Percentiles rank a stretch among this genome's conserved stretches.
Conservation (phyloP, 2,113 vertebrate genomes). For the Pandion haliaetus region DNA sequence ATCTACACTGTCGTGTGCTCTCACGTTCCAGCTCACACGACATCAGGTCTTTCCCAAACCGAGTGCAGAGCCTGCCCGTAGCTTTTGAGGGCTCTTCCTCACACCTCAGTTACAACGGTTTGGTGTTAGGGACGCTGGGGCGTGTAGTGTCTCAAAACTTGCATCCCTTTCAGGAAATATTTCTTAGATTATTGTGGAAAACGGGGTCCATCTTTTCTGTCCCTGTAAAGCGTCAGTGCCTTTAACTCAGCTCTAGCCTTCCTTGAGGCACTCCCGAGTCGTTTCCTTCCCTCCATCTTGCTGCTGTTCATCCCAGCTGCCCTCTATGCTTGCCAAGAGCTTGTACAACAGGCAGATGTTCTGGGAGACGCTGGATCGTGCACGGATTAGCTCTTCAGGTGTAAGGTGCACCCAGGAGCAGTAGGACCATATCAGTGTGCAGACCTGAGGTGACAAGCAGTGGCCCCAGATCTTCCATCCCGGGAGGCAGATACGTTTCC, state of each 20-base stretch:
- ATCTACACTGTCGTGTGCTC: background rate
- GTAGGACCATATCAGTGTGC: background rate
- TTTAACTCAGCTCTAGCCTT: background rate
- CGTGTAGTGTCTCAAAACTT: accelerated
- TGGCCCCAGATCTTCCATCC: background rate
- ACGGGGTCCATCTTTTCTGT: background rate
- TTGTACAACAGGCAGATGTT: background rate
- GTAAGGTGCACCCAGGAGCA: background rate
- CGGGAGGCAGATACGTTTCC: background rate
- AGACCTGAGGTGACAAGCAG: background rate
- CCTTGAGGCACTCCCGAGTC: background rate
- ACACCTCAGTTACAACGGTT: background rate
- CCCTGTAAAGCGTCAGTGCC: background rate
- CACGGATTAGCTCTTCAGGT: background rate
- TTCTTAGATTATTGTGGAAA: background rate
- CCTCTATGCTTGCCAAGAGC: background rate
- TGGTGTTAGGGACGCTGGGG: background rate
- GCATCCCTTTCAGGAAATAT: background rate
- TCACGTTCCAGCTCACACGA: background rate
- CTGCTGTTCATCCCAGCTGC: background rate
- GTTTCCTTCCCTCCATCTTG: background rate
- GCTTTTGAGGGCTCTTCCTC: background rate
- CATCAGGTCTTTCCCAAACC: background rate
- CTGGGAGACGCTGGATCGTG: background rate
- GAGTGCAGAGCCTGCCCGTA: background rate